phyloP scores from a whole-genome alignment of 2,888 invertebrate genomes.

The Protonemura montana region DNA sequence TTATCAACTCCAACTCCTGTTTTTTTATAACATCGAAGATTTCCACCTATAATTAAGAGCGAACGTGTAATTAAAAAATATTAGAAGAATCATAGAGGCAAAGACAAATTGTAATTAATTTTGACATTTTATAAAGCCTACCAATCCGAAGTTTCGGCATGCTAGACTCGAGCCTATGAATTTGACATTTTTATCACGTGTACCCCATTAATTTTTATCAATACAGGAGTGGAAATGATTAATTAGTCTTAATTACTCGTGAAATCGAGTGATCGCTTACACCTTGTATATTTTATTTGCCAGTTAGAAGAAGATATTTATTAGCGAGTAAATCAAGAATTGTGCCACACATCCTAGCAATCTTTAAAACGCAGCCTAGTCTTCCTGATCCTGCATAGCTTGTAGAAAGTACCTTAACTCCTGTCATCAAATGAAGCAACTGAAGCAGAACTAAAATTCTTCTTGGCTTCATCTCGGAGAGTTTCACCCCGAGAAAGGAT shows the following conservation, averaged over 20 bases:
- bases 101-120: slow-evolving; percentile 7
- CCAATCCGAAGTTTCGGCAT: neutral
- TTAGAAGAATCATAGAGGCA: neutral
- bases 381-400: neutral
- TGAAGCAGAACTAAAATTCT: neutral
- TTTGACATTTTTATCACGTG: neutral
- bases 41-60: neutral
- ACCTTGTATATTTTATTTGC: neutral
- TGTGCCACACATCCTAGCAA: neutral
- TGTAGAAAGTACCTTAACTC: neutral
- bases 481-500: neutral
- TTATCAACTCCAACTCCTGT: neutral
- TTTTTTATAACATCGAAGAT: neutral
- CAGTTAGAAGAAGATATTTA: neutral
- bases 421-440: neutral
- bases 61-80: neutral
- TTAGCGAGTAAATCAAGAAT: neutral
- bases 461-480: neutral
- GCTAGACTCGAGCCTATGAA: neutral
- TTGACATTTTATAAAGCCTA: neutral
- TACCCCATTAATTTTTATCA: neutral
- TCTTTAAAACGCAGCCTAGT: neutral
- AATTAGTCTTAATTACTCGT: neutral
- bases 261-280: neutral
- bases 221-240: neutral